A percentile compares a stretch with the other conserved stretches of the same genome.
Conservation (phyloP, 2,797 vertebrate species). For the Smutsia temminckii region DNA sequence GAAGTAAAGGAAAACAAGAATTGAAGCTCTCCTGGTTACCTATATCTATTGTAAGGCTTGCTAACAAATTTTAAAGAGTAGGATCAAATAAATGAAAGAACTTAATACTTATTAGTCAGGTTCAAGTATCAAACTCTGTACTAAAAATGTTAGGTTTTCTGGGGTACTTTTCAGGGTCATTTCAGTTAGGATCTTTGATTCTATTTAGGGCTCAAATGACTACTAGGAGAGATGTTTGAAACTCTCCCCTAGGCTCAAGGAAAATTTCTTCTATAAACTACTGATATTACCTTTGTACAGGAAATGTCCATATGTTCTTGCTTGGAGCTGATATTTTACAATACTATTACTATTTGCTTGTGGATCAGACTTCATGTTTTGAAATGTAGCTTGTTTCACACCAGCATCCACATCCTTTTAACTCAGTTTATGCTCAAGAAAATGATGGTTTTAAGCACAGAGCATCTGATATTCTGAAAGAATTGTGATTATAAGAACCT, state of each 20-base stretch:
- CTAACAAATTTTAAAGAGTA: not conserved
- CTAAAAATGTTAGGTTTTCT: not conserved
- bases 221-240: not conserved
- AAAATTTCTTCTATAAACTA: not conserved
- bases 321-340: fast-evolving
- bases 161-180: not conserved
- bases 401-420: conserved; percentile 80
- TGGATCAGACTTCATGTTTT: conserved; percentile 39
- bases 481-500: not conserved
- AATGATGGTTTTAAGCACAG: conserved; percentile 82
- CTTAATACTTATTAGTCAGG: not conserved
- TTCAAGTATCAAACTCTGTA: not conserved
- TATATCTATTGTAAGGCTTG: not conserved
- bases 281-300: conserved; percentile 43
- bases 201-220: not conserved
- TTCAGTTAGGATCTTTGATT: not conserved
- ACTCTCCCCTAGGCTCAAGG: not conserved
- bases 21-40: not conserved
- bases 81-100: not conserved
- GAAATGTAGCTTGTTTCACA: conserved; percentile 65
- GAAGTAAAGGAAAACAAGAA: not conserved
- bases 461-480: conserved; percentile 82
- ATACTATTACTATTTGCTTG: not conserved
- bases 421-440: conserved; percentile 83
- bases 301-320: not conserved